These are phyloP conservation scores for Gnathonemus echidnorhynchus DNA, from an alignment of 2,113 vertebrate species.

Conservation along the genomic window DNA sequence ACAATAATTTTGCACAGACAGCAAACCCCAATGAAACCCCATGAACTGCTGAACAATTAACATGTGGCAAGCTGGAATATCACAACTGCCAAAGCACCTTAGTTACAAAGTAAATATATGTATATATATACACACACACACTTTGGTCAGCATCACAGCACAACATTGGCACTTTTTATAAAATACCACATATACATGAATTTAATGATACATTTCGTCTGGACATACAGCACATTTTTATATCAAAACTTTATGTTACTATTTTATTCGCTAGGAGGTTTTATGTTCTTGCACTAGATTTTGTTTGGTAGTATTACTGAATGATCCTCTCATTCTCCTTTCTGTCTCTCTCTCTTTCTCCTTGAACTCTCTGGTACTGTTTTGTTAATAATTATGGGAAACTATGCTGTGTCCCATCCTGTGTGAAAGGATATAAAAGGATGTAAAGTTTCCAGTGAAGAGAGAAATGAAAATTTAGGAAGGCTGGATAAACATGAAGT, in stretches of 20 bases:
- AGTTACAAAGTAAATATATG: constrained; percentile 17
- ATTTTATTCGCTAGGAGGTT: constrained; percentile 4
- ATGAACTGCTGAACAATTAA: constrained; percentile 32
- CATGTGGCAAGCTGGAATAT: constrained; percentile 38
- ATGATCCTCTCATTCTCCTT: constrained; percentile 29
- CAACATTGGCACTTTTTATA: not conserved
- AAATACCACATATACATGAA: not conserved
- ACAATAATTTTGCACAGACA: constrained; percentile 11
- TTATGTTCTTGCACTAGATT: constrained; percentile 14
- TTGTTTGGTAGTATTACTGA: constrained; percentile 1
- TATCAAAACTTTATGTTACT: not conserved
- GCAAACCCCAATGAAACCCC: not conserved
- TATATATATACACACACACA: not conserved
- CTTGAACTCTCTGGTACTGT: constrained; percentile 40
- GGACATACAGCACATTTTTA: not conserved
- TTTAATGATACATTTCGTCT: not conserved
- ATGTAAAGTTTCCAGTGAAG: not conserved
- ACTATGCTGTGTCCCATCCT: constrained; percentile 45
- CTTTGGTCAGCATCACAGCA: constrained; percentile 1
- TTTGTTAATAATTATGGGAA: constrained; percentile 53
- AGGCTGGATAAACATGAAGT: not conserved
- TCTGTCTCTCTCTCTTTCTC: constrained; percentile 26
- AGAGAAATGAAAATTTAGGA: not conserved
- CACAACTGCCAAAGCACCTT: constrained; percentile 37
- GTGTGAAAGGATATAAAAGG: constrained; percentile 46